phyloP scores from a whole-genome alignment of 2,888 invertebrate species.

The Sminthurides aquaticus region DNA sequence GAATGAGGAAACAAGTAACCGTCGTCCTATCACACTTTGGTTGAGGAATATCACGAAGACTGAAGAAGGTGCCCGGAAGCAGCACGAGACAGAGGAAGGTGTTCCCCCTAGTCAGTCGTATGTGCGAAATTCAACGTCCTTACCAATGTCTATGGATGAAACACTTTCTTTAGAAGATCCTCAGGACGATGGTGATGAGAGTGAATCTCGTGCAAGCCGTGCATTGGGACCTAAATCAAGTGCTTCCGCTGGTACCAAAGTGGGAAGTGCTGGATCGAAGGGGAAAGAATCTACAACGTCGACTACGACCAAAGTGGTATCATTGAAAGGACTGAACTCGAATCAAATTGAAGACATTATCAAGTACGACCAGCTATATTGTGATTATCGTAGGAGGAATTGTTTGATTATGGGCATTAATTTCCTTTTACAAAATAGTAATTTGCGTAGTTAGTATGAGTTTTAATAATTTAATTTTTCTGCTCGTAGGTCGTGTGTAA shows the following conservation, averaged over 20 bases:
- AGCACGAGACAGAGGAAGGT: neutral
- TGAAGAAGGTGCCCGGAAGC: neutral
- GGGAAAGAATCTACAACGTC: neutral
- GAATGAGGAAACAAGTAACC: slow-evolving; percentile 75
- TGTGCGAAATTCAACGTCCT: neutral
- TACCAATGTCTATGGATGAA: slow-evolving; percentile 10
- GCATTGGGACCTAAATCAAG: neutral
- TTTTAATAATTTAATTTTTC: too few species aligned
- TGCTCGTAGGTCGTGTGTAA: slow-evolving; percentile 57
- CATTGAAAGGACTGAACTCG: slow-evolving; percentile 47
- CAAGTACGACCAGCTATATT: slow-evolving; percentile 43
- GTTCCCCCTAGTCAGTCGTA: neutral
- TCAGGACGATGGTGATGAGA: neutral
- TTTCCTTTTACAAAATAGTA: too few species aligned
- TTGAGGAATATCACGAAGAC: slow-evolving; percentile 40
- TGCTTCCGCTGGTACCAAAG: neutral
- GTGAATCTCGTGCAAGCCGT: neutral
- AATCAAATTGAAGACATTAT: slow-evolving; percentile 47
- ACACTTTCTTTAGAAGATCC: neutral
- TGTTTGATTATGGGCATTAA: too few species aligned
- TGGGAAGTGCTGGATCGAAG: neutral
- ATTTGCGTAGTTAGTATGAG: too few species aligned
- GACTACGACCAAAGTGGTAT: slow-evolving; percentile 24
- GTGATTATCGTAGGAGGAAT: too few species aligned
- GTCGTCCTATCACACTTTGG: slow-evolving; percentile 66